Base-by-base conservation (phyloP, 2,888 invertebrate genomes). In the Euzophera pinguis region DNA sequence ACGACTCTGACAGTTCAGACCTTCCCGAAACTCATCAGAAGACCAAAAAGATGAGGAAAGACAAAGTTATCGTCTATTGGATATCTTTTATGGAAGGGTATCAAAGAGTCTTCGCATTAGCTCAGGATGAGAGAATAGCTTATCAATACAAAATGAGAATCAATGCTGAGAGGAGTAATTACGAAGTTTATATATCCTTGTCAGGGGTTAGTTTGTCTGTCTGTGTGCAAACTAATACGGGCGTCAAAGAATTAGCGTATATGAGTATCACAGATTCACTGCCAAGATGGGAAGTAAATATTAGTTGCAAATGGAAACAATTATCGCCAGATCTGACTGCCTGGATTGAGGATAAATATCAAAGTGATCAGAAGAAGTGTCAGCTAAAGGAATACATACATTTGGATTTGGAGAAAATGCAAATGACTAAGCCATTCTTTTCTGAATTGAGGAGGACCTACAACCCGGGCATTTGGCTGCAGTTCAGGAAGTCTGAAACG, bases 381-480 rank as follows among this genome's bases (percentile, higher is more conserved):
- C 94, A 94, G 62, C 78, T 96, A 42, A 95, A 95, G 72, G 95
- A 96, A 71, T 95, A 94, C 73, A 92, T 96, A 7, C 85, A 96
- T 90, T 94, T 96, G 52, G 96, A 96, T 73, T 92, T 97, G 61
- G 93, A 93, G 48, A 95, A 94, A 75, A 96, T 97, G 96, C 94
- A 94, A 64, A 96, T 97, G 95, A 93, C 95, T 0, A 95, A 95
- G 74, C 96, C 97, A 0, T 96, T 96, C 80, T 95, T 94, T 69
- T 95, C 96, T 0, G 95, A 95, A 67, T 75, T 97, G 17, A 81
- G 94, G 39, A 88, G 97, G 38, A 93, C 92, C 0, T 95, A 95
- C 71, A 92, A 91, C 53, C 95, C 96, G 0, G 95, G 94, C 0
- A 69, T 96, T 39, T 95, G 95, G 93, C 65, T 94, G 59, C 95